These are phyloP conservation scores for Mimachlamys varia DNA, from an alignment of 2,888 invertebrate genomes.

Conservation along the genomic window DNA sequence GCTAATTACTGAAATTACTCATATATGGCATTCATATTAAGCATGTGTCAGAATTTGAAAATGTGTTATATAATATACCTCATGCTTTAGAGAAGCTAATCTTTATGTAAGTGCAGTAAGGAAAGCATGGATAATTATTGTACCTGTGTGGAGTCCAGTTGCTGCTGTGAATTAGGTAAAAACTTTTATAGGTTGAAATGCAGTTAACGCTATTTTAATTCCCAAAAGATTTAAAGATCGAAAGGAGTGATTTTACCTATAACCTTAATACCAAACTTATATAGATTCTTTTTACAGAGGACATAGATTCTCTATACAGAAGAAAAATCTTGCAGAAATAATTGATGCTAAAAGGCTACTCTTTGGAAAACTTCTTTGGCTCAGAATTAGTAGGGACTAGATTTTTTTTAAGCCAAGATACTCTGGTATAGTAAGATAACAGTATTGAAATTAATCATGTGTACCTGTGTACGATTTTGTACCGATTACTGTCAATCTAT, in stretches of 20 bases:
- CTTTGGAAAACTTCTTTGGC: no score
- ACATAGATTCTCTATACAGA: no score
- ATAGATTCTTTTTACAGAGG: no score
- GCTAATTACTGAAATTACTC: constrained; percentile 2
- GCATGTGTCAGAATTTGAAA: neutral
- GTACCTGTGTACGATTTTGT: neutral
- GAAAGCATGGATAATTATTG: neutral
- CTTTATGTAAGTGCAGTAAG: neutral
- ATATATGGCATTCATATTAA: neutral
- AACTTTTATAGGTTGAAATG: neutral
- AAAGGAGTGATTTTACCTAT: no score
- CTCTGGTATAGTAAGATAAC: no score
- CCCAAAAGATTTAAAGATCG: no score
- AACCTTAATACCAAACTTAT: no score
- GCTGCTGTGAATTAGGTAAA: neutral
- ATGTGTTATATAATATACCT: neutral
- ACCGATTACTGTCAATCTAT: neutral
- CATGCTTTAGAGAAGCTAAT: neutral
- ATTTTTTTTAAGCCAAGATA: no score
- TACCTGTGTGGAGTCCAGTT: constrained; percentile 6
- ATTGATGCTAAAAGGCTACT: no score
- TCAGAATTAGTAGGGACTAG: no score
- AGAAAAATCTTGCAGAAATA: no score
- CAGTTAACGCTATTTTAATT: no score
- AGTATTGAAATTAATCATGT: neutral